Evolutionary conservation across 2,797 vertebrate species (phyloP).

Genomic region (Lutjanus campechanus): DNA sequence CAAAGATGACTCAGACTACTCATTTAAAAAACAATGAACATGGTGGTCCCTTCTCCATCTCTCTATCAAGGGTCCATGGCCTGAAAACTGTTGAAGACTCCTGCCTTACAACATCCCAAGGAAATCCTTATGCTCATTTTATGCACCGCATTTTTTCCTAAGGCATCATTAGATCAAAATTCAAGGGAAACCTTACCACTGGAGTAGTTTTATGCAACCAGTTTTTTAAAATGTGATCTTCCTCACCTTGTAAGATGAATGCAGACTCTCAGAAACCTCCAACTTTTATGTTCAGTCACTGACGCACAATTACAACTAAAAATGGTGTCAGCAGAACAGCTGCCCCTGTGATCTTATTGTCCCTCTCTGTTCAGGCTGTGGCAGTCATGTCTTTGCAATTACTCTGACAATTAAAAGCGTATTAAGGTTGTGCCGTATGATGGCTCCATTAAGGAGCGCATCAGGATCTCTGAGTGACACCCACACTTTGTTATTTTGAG

Average conservation of each 20-base stretch:
- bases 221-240: neutral
- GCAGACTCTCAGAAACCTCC: slow-evolving; percentile 1
- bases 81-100: too few relatives aligned
- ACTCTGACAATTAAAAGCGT: slow-evolving; percentile 63
- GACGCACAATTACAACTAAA: slow-evolving; percentile 33
- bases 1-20: too few relatives aligned
- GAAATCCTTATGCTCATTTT: too few relatives aligned
- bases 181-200: too few relatives aligned
- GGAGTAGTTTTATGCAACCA: too few relatives aligned
- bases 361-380: slow-evolving; percentile 48
- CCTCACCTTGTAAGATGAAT: slow-evolving; percentile 4
- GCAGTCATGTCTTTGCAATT: slow-evolving; percentile 60
- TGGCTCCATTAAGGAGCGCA: slow-evolving; percentile 58
- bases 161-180: too few relatives aligned
- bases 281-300: slow-evolving; percentile 5
- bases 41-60: too few relatives aligned
- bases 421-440: slow-evolving; percentile 53
- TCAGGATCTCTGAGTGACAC: slow-evolving; percentile 38
- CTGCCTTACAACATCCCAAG: too few relatives aligned
- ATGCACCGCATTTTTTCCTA: too few relatives aligned
- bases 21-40: too few relatives aligned
- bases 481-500: slow-evolving; percentile 46
- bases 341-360: slow-evolving; percentile 55
- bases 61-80: too few relatives aligned
- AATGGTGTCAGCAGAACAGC: slow-evolving; percentile 60